Evolutionary conservation across 2,888 invertebrate species (phyloP), one percentile per base, ranked within the genome.

Genomic region (Chrysodeixis includens): DNA sequence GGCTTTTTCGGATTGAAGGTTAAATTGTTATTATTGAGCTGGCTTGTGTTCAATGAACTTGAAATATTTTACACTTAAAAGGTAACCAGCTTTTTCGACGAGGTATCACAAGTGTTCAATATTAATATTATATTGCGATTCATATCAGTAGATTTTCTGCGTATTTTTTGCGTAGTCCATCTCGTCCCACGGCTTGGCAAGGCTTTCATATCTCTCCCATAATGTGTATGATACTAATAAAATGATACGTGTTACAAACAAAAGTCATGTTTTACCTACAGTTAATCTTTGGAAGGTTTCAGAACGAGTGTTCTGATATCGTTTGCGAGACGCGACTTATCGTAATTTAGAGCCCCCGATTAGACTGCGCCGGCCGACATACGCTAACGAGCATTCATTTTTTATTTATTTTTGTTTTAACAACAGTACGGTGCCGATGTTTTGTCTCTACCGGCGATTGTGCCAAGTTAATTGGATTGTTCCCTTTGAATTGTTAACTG

Each of bases 331-430:
- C 88, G 84, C 87, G 88, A 89, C 91, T 94, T 94, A 94, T 94
- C 94, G 91, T 92, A 93, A 94, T 94, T 94, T 94, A 94, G 93
- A 93, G 92, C 86, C 87, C 79, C 85, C 93, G 94, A 94, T 94
- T 94, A 94, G 94, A 92, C 86, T 88, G 85, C 87, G 85, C 90
- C 88, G 85, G 83, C 89, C 90, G 90, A 91, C 92, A 90, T 90
- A 86, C 93, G 86, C 93, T 94, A 94, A 94, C 94, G 94, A 94
- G 94, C 93, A 90, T 92, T 90, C 87, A 89, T 88, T 92, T 90
- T 85, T 86, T 73, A 89, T 89, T 92, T 92, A 88, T 91, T 91
- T 91, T 92, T 91, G 88, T 92, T 92, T 90, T 82, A 87, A 88
- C 89, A 91, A 89, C 90, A 90, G 88, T 90, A 90, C 82, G 87